A percentile compares a stretch with the other conserved stretches of the same genome.
phyloP scores from a whole-genome alignment of 2,797 vertebrate genomes.

The Enteromius trimaculatus region DNA sequence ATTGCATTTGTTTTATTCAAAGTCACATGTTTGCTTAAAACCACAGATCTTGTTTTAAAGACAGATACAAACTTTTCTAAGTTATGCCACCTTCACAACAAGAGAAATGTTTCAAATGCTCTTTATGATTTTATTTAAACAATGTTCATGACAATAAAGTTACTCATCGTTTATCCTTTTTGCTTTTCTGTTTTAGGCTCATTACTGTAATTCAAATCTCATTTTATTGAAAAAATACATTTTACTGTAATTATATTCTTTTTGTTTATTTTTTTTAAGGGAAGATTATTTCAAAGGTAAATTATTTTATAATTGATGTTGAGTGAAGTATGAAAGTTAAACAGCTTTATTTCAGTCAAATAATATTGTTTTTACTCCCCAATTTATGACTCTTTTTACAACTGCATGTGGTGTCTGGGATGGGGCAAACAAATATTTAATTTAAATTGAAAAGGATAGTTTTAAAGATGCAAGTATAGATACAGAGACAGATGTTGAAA shows the following conservation, averaged over 20 bases:
- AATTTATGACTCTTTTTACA: background rate
- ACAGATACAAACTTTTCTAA: background rate
- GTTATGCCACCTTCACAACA: background rate
- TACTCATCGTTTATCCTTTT: background rate
- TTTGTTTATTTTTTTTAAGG: background rate
- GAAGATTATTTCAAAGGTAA: no score
- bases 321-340: background rate
- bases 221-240: no score
- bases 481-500: background rate
- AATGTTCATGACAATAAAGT: background rate
- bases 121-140: background rate
- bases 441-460: no score
- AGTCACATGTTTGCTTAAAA: background rate
- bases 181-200: background rate
- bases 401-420: background rate
- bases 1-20: constrained; percentile 2
- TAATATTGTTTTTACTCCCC: no score
- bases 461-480: background rate
- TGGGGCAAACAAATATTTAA: background rate
- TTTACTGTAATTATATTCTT: background rate
- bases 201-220: no score
- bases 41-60: background rate
- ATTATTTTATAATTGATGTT: background rate
- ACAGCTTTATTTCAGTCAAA: no score
- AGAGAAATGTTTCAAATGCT: background rate